Percentiles rank a stretch among this genome's conserved stretches.
Conservation (phyloP, 2,797 vertebrate species). For the Ptychobarbus kaznakovi region DNA sequence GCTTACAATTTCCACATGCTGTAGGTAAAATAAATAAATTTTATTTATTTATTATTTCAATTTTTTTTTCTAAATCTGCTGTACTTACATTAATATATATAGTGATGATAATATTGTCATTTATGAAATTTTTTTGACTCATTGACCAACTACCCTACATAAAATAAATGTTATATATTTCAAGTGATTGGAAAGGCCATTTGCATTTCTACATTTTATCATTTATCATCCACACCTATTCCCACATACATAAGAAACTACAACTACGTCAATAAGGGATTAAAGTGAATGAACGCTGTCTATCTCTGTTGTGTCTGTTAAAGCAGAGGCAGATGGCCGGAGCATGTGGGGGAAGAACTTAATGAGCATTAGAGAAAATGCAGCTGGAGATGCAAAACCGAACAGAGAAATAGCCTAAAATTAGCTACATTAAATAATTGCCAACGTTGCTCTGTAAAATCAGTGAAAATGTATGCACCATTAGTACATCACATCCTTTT, state of each 20-base stretch:
- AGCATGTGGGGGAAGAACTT: slow-evolving; percentile 57
- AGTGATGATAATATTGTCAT: background rate
- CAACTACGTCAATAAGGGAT: background rate
- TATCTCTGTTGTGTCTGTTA: slow-evolving; percentile 33
- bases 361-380: slow-evolving; percentile 61
- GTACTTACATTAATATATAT: background rate
- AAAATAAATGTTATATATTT: background rate
- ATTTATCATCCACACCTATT: background rate
- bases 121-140: background rate
- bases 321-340: slow-evolving; percentile 65
- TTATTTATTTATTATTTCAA: background rate
- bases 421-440: background rate
- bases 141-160: background rate
- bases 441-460: background rate
- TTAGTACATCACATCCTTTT: slow-evolving; percentile 42
- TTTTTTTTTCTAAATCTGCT: background rate
- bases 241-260: background rate
- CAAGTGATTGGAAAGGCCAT: background rate
- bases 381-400: slow-evolving; percentile 8
- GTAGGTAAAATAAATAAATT: background rate
- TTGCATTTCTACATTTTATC: background rate
- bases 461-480: background rate
- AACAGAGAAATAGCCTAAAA: slow-evolving; percentile 22
- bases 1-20: background rate
- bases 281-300: slow-evolving; percentile 31